A percentile compares a stretch with the other conserved stretches of the same genome.
phyloP scores from a whole-genome alignment of 2,888 invertebrate species.

The Diplolepis rosae region DNA sequence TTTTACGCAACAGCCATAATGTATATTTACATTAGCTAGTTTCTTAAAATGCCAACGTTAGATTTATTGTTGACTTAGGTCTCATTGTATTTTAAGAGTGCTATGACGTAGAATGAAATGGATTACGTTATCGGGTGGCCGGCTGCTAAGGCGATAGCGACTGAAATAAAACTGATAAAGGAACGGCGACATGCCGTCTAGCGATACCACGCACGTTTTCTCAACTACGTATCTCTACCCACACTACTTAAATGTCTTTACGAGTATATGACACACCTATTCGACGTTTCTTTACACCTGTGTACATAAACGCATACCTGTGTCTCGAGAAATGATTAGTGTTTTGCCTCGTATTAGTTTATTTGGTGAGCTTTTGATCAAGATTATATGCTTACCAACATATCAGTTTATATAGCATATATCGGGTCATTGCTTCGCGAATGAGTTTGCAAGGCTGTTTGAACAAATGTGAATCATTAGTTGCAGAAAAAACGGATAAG shows the following conservation, averaged over 20 bases:
- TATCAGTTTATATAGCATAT: neutral
- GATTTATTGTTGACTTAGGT: neutral
- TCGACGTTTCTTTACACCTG: slow-evolving; percentile 48
- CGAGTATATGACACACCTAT: slow-evolving; percentile 36
- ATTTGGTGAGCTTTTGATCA: neutral
- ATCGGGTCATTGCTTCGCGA: neutral
- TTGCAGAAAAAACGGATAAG: too few species aligned
- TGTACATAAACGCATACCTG: slow-evolving; percentile 37
- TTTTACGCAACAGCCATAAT: too few species aligned
- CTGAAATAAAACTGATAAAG: slow-evolving; percentile 60
- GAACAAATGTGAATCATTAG: too few species aligned
- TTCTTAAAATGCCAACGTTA: neutral
- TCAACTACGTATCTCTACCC: neutral
- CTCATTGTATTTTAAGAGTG: neutral
- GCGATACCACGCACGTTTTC: slow-evolving; percentile 50
- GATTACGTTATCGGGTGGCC: neutral
- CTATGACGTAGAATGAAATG: neutral
- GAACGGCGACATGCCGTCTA: slow-evolving; percentile 68
- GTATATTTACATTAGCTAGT: too few species aligned
- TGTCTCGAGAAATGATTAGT: neutral
- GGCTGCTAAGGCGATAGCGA: slow-evolving; percentile 31
- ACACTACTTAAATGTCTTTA: slow-evolving; percentile 38
- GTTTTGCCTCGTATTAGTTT: neutral
- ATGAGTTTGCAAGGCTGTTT: too few species aligned
- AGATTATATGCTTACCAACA: neutral